Percentiles rank a stretch among this genome's conserved stretches.
phyloP scores from a whole-genome alignment of 2,113 vertebrate species.

The Lipotes vexillifer region DNA sequence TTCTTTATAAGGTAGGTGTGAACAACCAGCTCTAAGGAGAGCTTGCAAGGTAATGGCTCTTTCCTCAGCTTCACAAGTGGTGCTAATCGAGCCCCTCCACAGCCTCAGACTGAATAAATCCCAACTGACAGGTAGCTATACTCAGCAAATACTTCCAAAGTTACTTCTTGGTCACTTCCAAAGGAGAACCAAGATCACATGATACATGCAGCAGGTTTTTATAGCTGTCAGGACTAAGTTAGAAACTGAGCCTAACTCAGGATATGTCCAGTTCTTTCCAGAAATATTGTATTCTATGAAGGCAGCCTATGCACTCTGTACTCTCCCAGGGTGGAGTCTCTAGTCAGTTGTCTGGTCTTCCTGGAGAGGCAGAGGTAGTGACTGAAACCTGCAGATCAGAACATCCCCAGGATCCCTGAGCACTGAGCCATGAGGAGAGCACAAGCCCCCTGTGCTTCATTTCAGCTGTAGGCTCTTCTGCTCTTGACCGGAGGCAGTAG shows the following conservation, averaged over 20 bases:
- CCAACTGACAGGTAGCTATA: conserved; percentile 30
- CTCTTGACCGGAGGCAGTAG: background rate
- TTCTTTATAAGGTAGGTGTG: conserved; percentile 46
- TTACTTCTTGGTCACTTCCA: no score
- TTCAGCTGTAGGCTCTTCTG: background rate
- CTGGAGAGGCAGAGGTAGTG: background rate
- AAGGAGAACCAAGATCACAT: conserved; percentile 24
- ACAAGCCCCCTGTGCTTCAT: background rate
- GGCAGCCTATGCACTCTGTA: background rate
- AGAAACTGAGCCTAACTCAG: background rate
- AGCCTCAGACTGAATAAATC: conserved; percentile 18
- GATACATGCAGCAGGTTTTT: background rate
- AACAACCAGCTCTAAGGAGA: conserved; percentile 31
- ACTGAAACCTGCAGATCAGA: background rate
- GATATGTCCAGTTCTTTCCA: background rate
- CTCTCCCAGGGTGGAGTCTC: background rate
- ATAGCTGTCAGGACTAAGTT: background rate
- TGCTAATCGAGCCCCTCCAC: conserved; percentile 23
- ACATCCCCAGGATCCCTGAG: background rate
- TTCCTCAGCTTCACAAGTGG: conserved; percentile 41
- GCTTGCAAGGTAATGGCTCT: background rate
- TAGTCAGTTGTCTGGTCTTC: background rate
- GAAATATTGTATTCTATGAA: background rate
- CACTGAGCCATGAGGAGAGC: background rate
- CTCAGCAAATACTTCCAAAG: background rate